Evolutionary conservation across 2,888 invertebrate genomes (phyloP).

Genomic region (Reticulitermes lucifugus): DNA sequence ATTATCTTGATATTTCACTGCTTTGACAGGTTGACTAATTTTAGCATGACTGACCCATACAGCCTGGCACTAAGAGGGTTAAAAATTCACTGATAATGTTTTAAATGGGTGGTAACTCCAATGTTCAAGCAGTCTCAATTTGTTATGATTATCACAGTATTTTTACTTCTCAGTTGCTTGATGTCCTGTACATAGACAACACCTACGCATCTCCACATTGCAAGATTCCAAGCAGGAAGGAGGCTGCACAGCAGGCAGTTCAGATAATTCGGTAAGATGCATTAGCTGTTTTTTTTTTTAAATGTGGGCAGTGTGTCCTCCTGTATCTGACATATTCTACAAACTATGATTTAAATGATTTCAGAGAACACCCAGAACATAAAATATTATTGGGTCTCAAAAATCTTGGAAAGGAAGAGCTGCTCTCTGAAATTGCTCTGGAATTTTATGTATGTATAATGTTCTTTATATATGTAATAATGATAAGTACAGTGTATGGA

Average conservation of each 20-base stretch:
- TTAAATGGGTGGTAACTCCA: too few species aligned
- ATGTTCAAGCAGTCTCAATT: neutral
- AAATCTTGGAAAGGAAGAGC: constrained; percentile 12
- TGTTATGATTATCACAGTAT: neutral
- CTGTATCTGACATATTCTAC: neutral
- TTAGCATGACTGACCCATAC: too few species aligned
- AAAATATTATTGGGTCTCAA: neutral
- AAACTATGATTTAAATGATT: neutral
- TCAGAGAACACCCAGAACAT: constrained; percentile 10
- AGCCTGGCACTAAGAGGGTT: too few species aligned
- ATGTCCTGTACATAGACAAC: constrained; percentile 35
- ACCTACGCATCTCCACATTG: constrained; percentile 39
- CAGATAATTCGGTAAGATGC: constrained; percentile 35
- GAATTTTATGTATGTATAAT: constrained; percentile 14
- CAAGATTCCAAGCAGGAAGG: constrained; percentile 21
- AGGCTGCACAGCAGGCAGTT: constrained; percentile 8
- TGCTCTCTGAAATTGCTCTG: neutral
- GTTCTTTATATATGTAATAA: neutral
- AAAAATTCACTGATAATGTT: too few species aligned
- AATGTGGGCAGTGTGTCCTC: neutral
- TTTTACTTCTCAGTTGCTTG: constrained; percentile 17
- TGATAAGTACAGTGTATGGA: neutral
- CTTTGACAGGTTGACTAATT: too few species aligned
- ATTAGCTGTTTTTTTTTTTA: neutral
- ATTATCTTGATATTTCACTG: too few species aligned